These are phyloP conservation scores for Tetragonula clypearis DNA, from an alignment of 1,140 invertebrate genomes.

Conservation along the genomic window DNA sequence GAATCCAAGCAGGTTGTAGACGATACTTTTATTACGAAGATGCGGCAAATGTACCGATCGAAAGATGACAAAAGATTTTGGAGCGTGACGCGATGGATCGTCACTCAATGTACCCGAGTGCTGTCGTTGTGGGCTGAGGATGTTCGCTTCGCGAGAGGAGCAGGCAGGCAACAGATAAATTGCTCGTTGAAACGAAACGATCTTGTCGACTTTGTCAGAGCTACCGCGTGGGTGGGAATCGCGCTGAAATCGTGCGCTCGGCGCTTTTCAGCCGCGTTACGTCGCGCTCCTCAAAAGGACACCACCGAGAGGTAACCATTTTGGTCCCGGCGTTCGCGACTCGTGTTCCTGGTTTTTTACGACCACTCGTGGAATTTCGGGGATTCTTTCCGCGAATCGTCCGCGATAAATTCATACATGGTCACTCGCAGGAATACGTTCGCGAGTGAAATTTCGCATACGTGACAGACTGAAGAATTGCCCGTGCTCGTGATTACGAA, in stretches of 20 bases:
- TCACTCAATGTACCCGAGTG: not conserved
- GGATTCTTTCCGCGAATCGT: not conserved
- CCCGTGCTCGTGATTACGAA: too few relatives aligned
- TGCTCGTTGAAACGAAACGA: conserved; percentile 31
- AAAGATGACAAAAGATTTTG: not conserved
- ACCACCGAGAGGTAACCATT: not conserved
- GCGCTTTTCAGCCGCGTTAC: conserved; percentile 41
- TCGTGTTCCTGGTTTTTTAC: not conserved
- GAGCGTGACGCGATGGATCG: conserved; percentile 17
- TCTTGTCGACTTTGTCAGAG: conserved; percentile 14
- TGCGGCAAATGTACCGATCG: not conserved
- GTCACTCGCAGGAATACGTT: too few relatives aligned
- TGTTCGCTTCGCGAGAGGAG: conserved; percentile 26
- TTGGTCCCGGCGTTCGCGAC: not conserved
- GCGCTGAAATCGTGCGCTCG: not conserved
- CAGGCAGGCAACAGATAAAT: conserved; percentile 53
- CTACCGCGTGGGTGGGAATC: conserved; percentile 38
- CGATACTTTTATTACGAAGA: too few relatives aligned
- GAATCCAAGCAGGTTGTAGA: too few relatives aligned
- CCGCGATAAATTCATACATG: too few relatives aligned
- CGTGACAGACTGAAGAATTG: too few relatives aligned
- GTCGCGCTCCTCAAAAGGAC: conserved; percentile 35
- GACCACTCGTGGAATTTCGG: not conserved
- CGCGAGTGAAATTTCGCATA: too few relatives aligned
- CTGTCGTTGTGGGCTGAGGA: conserved; percentile 10